These are phyloP conservation scores for Gymnobelideus leadbeateri DNA, from an alignment of 2,113 vertebrate species.

Conservation along the genomic window DNA sequence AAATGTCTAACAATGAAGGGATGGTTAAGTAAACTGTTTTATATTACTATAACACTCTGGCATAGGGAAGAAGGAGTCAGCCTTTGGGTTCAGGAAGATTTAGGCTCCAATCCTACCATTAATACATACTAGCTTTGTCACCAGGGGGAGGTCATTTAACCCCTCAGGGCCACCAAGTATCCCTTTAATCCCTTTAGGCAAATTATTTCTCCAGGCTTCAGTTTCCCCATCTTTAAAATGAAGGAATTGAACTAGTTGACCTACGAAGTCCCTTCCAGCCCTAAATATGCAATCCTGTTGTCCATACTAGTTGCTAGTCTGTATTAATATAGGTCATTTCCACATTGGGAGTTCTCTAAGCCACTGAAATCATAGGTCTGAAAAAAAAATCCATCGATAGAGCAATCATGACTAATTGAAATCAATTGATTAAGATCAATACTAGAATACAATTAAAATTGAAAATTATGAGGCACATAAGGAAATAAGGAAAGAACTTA, in stretches of 20 bases:
- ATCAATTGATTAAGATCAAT: background rate
- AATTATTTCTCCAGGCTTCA: background rate
- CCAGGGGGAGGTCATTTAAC: background rate
- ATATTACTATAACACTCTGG: background rate
- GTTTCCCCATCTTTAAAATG: background rate
- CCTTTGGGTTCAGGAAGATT: background rate
- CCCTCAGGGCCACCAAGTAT: background rate
- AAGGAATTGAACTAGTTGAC: background rate
- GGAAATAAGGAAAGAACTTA: background rate
- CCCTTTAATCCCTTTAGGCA: background rate
- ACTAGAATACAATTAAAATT: background rate
- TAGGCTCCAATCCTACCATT: background rate
- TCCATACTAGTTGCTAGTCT: background rate
- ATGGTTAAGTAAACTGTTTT: conserved; percentile 10
- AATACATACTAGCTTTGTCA: background rate
- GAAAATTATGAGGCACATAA: background rate
- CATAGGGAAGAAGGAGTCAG: background rate
- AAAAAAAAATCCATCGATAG: background rate
- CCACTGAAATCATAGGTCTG: background rate
- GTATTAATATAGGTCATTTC: background rate
- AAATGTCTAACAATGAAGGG: background rate
- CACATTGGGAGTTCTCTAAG: background rate
- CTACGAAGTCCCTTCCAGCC: background rate
- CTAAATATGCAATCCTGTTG: background rate
- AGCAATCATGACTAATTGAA: background rate